Evolutionary conservation across 2,113 vertebrate genomes (phyloP).

Genomic region (Hepsetus odoe): DNA sequence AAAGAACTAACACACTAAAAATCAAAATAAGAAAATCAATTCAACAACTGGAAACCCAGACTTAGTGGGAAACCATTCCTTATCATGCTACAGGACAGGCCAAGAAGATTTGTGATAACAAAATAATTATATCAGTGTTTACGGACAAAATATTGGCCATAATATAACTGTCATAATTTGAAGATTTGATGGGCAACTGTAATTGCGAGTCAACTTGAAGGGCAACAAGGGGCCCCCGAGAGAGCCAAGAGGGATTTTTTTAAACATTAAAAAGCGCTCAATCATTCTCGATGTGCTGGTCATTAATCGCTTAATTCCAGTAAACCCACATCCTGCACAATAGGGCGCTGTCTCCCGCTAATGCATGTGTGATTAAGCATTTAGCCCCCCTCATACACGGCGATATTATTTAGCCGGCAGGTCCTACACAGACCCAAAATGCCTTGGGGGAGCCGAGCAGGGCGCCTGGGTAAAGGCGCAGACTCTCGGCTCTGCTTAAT

Average conservation of each 20-base stretch:
- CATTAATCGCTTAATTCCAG: constrained; percentile 98
- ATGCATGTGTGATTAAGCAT: constrained; percentile 90
- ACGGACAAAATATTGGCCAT: too few species aligned
- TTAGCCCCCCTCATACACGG: constrained; percentile 78
- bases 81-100: too few species aligned
- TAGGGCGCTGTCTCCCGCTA: constrained; percentile 90
- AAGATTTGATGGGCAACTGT: constrained; percentile 74
- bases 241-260: constrained; percentile 48
- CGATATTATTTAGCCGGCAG: constrained; percentile 89
- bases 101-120: too few species aligned
- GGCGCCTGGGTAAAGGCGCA: constrained; percentile 78
- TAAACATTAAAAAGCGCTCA: constrained; percentile 86
- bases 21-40: not conserved
- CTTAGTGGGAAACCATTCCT: too few species aligned
- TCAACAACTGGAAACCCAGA: constrained; percentile 5
- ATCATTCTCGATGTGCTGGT: constrained; percentile 92
- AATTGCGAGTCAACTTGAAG: constrained; percentile 69
- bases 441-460: constrained; percentile 90
- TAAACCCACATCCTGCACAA: constrained; percentile 92
- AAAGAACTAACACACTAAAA: too few species aligned
- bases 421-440: constrained; percentile 77
- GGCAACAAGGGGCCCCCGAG: constrained; percentile 49
- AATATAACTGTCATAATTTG: constrained; percentile 58
- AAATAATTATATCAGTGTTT: too few species aligned
- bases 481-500: constrained; percentile 91